Percentiles rank a stretch among this genome's conserved stretches.
phyloP scores from a whole-genome alignment of 2,888 invertebrate genomes.

The Leptinotarsa peninsularis region DNA sequence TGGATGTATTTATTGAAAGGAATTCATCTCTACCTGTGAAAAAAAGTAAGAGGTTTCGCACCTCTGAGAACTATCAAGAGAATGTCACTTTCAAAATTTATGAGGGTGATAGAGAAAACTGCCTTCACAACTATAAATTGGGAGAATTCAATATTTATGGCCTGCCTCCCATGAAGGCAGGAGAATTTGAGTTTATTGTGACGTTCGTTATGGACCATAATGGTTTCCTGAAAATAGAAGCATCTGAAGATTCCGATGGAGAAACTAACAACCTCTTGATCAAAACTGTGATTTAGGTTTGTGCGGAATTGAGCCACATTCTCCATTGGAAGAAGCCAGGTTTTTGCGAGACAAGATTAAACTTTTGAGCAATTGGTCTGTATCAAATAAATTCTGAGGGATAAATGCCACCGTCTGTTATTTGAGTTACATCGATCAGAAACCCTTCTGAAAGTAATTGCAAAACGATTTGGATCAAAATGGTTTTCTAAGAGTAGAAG shows the following conservation, averaged over 20 bases:
- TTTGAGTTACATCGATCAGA: constrained; percentile 28
- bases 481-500: background rate
- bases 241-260: background rate
- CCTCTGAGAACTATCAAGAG: background rate
- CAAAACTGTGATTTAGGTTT: background rate
- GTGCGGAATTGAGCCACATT: background rate
- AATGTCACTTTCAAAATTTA: constrained; percentile 35
- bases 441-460: constrained; percentile 32
- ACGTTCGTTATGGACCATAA: background rate
- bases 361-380: background rate
- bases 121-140: constrained; percentile 44
- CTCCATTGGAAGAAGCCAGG: background rate
- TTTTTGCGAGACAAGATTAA: background rate
- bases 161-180: background rate
- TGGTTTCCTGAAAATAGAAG: background rate
- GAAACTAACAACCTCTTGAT: background rate
- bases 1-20: constrained; percentile 38
- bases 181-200: background rate
- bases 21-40: background rate
- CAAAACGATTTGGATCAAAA: constrained; percentile 4
- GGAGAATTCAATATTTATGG: constrained; percentile 37
- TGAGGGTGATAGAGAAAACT: constrained; percentile 47
- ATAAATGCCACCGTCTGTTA: background rate
- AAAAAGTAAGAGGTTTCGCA: background rate
- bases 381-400: background rate